phyloP scores from a whole-genome alignment of 2,797 vertebrate species.

The Anas acuta region DNA sequence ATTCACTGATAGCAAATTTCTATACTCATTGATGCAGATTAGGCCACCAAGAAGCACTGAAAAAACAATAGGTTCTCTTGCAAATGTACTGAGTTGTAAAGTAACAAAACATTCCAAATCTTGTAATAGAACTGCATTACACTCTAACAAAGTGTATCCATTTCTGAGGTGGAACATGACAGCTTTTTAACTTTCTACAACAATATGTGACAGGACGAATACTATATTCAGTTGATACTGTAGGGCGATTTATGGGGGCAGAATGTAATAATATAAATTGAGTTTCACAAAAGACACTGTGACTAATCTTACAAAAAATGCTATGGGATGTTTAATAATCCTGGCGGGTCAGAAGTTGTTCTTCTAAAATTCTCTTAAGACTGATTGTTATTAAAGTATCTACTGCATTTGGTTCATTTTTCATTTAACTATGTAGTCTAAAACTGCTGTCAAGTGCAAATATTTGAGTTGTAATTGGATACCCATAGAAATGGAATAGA shows the following conservation, averaged over 20 bases:
- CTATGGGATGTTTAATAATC: conserved; percentile 72
- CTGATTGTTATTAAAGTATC: conserved; percentile 68
- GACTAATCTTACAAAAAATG: conserved; percentile 73
- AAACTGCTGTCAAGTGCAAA: conserved; percentile 67
- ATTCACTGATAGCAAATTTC: neutral
- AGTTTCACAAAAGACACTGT: conserved; percentile 73
- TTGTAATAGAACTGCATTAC: conserved; percentile 21
- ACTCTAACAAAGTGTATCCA: conserved; percentile 35
- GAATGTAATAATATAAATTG: conserved; percentile 69
- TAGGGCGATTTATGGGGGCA: conserved; percentile 60
- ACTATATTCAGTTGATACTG: conserved; percentile 8
- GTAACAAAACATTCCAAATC: conserved; percentile 3
- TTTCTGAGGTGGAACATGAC: conserved; percentile 51
- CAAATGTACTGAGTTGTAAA: neutral
- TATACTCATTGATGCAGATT: neutral
- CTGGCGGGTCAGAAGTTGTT: conserved; percentile 64
- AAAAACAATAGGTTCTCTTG: neutral
- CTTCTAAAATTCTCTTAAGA: conserved; percentile 66
- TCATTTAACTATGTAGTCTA: conserved; percentile 60
- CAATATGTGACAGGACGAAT: conserved; percentile 47
- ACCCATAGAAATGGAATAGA: conserved; percentile 47
- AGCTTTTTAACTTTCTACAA: conserved; percentile 58
- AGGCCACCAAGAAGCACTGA: neutral
- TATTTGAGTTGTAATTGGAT: conserved; percentile 65
- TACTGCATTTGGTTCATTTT: conserved; percentile 58